Evolutionary conservation across 2,888 invertebrate species (phyloP), one percentile per base, ranked within the genome.

Genomic region (Tetanocera ferruginea): DNA sequence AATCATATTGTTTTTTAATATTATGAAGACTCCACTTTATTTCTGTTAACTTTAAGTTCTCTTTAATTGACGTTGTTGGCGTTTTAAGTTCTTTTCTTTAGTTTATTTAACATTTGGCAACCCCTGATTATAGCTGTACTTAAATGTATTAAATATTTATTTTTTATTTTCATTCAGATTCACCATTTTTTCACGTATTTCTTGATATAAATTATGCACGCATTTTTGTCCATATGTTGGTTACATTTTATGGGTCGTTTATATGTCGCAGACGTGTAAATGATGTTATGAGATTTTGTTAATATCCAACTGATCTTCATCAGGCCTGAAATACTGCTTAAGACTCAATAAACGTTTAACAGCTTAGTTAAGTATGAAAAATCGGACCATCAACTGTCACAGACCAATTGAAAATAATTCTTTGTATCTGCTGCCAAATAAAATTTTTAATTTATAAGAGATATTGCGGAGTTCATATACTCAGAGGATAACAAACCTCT

Each of bases 161-260:
- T 43, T 43, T 43, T 43, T 11, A 2, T 43, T 11, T 11, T 3
- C 23, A 25, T 25, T 23, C 14, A 49, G 9, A n/a, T 34, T 43
- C n/a, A 17, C 3, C 3, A 25, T 67, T 52, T 52, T 28, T 52
- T 28, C 52, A 37, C 25, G 25, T 52, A 52, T 34, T 17, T 70
- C 6, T 51, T 28, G 14, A 28, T 25, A 52, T n/a, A 6, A 25
- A 5, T 70, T 52, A 17, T 43, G 11, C 17, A 72, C 60, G 72
- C 72, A 60, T 72, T 19, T 28, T 17, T 28, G 2, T 28, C 3
- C 9, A n/a, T 57, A 37, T 72, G 34, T 23, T 60, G 19, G 17
- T 2, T 28, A 3, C 70, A 28, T 52, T 70, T 70, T 37, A 37
- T 34, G 19, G 60, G 57, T 60, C 60, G 72, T 72, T 72, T 60